Evolutionary conservation across 1,140 invertebrate species (phyloP), one percentile per base, ranked within the genome.

Genomic region (Atta texana): DNA sequence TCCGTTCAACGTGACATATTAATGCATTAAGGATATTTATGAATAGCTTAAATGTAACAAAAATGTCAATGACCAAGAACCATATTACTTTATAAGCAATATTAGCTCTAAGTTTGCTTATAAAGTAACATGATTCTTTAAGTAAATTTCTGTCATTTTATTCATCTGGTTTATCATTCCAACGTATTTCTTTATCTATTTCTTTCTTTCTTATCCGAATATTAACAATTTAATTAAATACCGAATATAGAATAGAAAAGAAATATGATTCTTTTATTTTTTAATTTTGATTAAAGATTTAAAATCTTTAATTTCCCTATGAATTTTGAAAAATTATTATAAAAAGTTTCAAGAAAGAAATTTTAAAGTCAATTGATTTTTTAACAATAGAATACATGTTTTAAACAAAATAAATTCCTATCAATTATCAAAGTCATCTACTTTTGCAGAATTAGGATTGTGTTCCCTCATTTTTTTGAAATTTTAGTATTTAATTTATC

Each of bases 1-100:
- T 34, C 6, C n/a, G 21, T 4, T 21, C 39, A 63, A 82, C 21
- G 14, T 84, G 80, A 84, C 69, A 63, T 74, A 55, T 68, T 84
- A 61, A 75, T 84, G 80, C 80, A 84, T 74, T 74, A 74, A 61
- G 24, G 49, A 39, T 18, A 74, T 75, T 69, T 8, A 75, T 34
- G 21, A 75, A 75, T 5, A 34, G 16, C 18, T 61, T 82, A 10
- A 74, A 31, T 61, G 39, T n/a, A 24, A 61, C 24, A 49, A 21
- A 74, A 4, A 28, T 74, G 7, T 21, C 21, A 3, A 14, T 51
- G 49, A 4, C n/a, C 24, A 51, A 10, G 1, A 44, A 44, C 7
- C 7, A 44, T 10, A 1, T 51, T 82, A 51, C 6, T 71, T 16
- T 51, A 2, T 68, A 31, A 66, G 6, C 12, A 3, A 8, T 16